Evolutionary conservation across 2,797 vertebrate genomes (phyloP), one percentile per base, ranked within the genome.

Genomic region (Acrossocheilus fasciatus): DNA sequence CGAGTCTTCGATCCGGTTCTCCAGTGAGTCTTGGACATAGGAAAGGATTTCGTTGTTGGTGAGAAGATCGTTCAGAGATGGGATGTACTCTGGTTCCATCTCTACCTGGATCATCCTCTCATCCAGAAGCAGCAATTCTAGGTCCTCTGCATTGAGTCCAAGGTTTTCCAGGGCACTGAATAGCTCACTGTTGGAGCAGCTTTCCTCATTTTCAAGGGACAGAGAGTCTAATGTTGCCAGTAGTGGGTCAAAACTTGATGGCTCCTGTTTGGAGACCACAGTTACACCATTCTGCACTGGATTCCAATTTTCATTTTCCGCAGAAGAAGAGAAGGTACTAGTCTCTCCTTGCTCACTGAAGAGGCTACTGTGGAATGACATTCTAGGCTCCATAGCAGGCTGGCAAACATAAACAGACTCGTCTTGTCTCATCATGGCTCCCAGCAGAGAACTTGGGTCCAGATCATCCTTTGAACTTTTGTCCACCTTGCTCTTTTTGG

Each of bases 71-170:
- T 94, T 95, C 68, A 96, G 89, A 0, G 93, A 91, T 0, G 87
- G 94, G 30, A 94, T 87, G 0, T 39, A 92, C 17, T 94, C 93
- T 0, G 91, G 91, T 87, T 96, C 95, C 89, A 95, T 93, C 87
- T 95, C 95, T 6, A 96, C 93, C 30, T 91, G 89, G 86, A 96
- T 95, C 95, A 95, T 96, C 85, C 95, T 93, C 89, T 97, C 95
- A 30, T 97, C 95, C 34, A 96, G 89, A 64, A 97, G 91, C 84
- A 97, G 92, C 68, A 96, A 92, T 86, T 97, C 96, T 75, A 96
- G 89, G 87, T 96, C 96, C 87, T 97, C 95, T 0, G 95, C 93
- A 0, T 94, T 96, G 85, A 97, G 92, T 0, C 95, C 96, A 52
- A 96, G 90, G 1, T 93, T 94, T 87, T 96, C 95, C 86, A 96